A percentile compares a stretch with the other conserved stretches of the same genome.
Evolutionary conservation across 2,797 vertebrate species (phyloP).

Genomic region (Mycteria americana): DNA sequence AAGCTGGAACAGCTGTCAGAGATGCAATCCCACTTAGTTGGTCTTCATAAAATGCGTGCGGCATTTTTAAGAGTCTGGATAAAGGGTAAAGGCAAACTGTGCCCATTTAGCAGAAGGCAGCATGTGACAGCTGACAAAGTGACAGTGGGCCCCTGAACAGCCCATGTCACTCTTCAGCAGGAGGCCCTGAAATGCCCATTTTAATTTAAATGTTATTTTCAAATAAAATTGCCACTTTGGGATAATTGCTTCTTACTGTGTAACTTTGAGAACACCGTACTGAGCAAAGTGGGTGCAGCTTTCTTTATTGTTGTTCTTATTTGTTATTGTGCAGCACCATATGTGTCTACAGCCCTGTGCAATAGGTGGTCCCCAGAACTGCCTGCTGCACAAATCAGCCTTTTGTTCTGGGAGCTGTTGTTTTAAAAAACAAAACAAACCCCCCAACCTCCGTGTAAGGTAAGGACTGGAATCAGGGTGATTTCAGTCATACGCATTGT

Average conservation of each 20-base stretch:
- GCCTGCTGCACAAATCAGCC: slow-evolving; percentile 54
- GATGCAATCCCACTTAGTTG: slow-evolving; percentile 54
- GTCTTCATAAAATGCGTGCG: slow-evolving; percentile 54
- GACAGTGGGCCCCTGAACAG: slow-evolving; percentile 68
- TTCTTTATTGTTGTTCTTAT: slow-evolving; percentile 59
- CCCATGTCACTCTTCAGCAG: slow-evolving; percentile 64
- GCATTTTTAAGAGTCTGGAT: slow-evolving; percentile 64
- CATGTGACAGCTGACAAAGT: slow-evolving; percentile 70
- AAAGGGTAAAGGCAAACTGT: slow-evolving; percentile 67
- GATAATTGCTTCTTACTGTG: slow-evolving; percentile 66
- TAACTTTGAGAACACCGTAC: slow-evolving; percentile 63
- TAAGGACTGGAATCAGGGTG: not conserved
- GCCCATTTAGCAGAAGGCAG: slow-evolving; percentile 67
- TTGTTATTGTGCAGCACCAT: slow-evolving; percentile 64
- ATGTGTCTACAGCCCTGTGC: slow-evolving; percentile 53
- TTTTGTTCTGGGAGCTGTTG: slow-evolving; percentile 48
- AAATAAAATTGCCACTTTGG: slow-evolving; percentile 71
- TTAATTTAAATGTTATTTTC: slow-evolving; percentile 73
- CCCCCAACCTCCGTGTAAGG: not conserved
- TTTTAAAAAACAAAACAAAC: slow-evolving; percentile 37
- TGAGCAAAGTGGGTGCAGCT: slow-evolving; percentile 67
- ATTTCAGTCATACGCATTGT: not conserved
- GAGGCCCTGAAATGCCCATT: slow-evolving; percentile 69
- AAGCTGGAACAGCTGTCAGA: slow-evolving; percentile 62
- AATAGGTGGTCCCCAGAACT: slow-evolving; percentile 58